Evolutionary conservation across 2,888 invertebrate genomes (phyloP), one percentile per base, ranked within the genome.

Genomic region (Julus scanicus): DNA sequence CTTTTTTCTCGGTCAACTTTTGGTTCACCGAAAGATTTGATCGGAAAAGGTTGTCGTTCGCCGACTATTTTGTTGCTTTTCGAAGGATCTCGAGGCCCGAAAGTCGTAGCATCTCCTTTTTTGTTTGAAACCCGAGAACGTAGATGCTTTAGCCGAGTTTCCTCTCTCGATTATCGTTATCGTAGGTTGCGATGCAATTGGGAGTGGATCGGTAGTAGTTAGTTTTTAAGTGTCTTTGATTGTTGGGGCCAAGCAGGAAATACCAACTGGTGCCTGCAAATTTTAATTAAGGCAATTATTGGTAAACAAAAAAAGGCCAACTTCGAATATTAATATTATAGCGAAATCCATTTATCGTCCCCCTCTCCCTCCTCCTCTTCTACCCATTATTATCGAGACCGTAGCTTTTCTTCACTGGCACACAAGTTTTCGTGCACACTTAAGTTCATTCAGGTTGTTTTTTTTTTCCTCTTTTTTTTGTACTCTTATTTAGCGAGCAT

Each of bases 161-260:
- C 4, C 15, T 57, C 29, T 57, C 11, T 15, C 5, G 11, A 57
- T 57, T 57, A 57, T 57, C 57, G 15, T 15, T 11, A 57, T 57
- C 29, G 1, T 29, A 49, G 15, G 57, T 57, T 57, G 57, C 57
- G 57, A 57, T 57, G 57, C 57, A 57, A 57, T 57, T 57, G 57
- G 57, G 0, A 0, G 29, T 29, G 29, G 57, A 57, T 57, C 15
- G 17, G 57, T 0, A 11, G 17, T 57, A 57, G 48, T 57, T 57
- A 3, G 29, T 57, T 57, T 57, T 57, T 15, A 57, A 57, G 57
- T 57, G 57, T 86, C 44, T 86, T 40, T 20, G 86, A 86, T 86
- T 44, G 86, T 49, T 86, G 86, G 86, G 86, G 86, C 86, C 86
- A 86, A 86, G 86, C 86, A 86, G 86, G 86, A 86, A 86, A 86